Evolutionary conservation across 2,797 vertebrate species (phyloP), one percentile per base, ranked within the genome.

Genomic region (Rhinella marina): DNA sequence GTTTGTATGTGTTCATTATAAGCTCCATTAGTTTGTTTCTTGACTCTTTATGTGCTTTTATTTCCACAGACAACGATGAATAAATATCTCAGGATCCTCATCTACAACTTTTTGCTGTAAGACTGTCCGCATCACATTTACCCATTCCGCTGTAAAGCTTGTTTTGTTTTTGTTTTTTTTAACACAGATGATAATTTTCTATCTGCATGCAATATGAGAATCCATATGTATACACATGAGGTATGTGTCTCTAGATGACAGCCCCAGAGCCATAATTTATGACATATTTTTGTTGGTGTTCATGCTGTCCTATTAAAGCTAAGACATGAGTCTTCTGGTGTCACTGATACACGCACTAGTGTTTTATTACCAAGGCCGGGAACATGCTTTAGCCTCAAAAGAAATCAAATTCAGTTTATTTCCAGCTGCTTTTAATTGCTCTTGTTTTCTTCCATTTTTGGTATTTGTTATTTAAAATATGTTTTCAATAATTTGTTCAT

Each of bases 61-160:
- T 16, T n/a, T 7, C 79, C 23, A 32, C 91, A 99, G 98, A 97
- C 94, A 99, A 99, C 82, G 96, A 98, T 92, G 97, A 97, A 92
- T 97, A 94, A 95, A 92, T 75, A 84, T 85, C 90, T 93, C 92
- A 92, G 91, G 92, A 92, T 88, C 82, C 90, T 90, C 81, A 88
- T 87, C 91, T 89, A 59, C 72, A 85, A 23, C 73, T 1, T 50
- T 66, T 23, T 87, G 68, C 76, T 89, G 80, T 85, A 87, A 77
- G 32, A 57, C 90, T 88, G 88, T 90, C 88, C 90, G 90, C 78
- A 85, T 89, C 80, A 90, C 52, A 64, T 80, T 32, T 12, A 84
- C n/a, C 61, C 48, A 29, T 85, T 68, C 52, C 78, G 23, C n/a
- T 70, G 41, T 23, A 80, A 81, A 79, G 68, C 32, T 32, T 32